Evolutionary conservation across 1,140 invertebrate genomes (phyloP), one percentile per base, ranked within the genome.

Genomic region (Sogatella furcifera): DNA sequence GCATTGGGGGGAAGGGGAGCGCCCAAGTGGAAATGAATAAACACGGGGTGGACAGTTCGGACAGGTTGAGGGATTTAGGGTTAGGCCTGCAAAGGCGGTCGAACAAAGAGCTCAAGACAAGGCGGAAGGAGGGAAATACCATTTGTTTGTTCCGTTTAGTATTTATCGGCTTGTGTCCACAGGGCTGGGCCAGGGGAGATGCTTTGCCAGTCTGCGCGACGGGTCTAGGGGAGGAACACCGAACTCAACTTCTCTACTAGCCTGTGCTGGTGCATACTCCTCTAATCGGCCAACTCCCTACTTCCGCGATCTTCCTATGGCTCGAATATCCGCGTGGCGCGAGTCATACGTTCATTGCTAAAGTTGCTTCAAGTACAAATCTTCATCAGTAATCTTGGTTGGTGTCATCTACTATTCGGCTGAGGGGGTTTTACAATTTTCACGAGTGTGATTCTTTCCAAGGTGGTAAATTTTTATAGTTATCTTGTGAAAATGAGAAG

Each of bases 21-120:
- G 46, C 15, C 15, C 15, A 49, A 49, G 46, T 17, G 21, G 46
- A 49, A 49, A 49, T 49, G 46, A 49, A 49, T 49, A 49, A 49
- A 49, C 46, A n/a, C 46, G 46, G 46, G 46, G 46, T 49, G 46
- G 46, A 49, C 46, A 49, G 46, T 49, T 49, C 46, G 46, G 46
- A 49, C 46, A 49, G 46, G 46, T 49, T 49, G 46, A 49, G 46
- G 11, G 46, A 49, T 49, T 49, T 49, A 49, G 46, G 46, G 46
- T 49, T 49, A 49, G 46, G 46, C 21, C 21, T 49, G 46, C 21
- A 49, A 49, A 49, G 46, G 46, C 46, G 46, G 46, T 22, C 15
- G 9, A 49, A 49, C 46, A 49, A 49, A 22, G 46, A 49, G 15
- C 15, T 9, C 15, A 22, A 49, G 15, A 49, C 46, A 49, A 38